Base-by-base conservation (phyloP, 2,113 vertebrate genomes). In the Salvelinus namaycush region DNA sequence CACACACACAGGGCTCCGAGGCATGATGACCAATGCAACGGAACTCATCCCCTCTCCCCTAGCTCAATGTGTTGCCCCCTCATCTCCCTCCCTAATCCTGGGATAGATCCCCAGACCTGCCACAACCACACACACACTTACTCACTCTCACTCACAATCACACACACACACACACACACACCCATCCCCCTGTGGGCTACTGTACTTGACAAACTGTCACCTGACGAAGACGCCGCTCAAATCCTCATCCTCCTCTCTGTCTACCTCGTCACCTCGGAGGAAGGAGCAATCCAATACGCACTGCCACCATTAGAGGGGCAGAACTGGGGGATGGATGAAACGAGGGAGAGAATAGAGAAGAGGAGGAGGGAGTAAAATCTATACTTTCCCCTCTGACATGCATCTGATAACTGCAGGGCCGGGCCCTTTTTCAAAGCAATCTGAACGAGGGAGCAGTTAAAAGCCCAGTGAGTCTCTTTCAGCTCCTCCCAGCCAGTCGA, bases 281-380 rank as follows among this genome's bases (percentile, higher is more conserved):
- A 87, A 79, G 79, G 81, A 83, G 81, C 89, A 87, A 90, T 91
- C 84, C 87, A 85, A 91, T 90, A 91, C 82, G 75, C 87, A 89
- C 81, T 87, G 84, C 89, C 88, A 87, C 89, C 85, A 89, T 90
- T 86, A 82, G 85, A 81, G 59, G 59, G 59, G 69, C 24, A 87
- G 83, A 29, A 49, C 4, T 16, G 62, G 26, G 60, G 60, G 39
- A 66, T 3, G 48, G 62, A 49, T 9, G 24, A 22, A 54, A 7
- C 22, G 76, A 54, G 48, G 49, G 48, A 67, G 65, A 24, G 65
- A 67, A 12, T 14, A 49, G 51, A 24, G 16, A 29, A 27, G 70
- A 20, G 18, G 70, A 8, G 26, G 12, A 26, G 5, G 65, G 8
- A 26, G 65, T 67, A 31, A 67, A 67, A 16, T 26, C 65, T 14